These are phyloP conservation scores for Semotilus atromaculatus DNA, from an alignment of 2,797 vertebrate species.

Conservation along the genomic window DNA sequence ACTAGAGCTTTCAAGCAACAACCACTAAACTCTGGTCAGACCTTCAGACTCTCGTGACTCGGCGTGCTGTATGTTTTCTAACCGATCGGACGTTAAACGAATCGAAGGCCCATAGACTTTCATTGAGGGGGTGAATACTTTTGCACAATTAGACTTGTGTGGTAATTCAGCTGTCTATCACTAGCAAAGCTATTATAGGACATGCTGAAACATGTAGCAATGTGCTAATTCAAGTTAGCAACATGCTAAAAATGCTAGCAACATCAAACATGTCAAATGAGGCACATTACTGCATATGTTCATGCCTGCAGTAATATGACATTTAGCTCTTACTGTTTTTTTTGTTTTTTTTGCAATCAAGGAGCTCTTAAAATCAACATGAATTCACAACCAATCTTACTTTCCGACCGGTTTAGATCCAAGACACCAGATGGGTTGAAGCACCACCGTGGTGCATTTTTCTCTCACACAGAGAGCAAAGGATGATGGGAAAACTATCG, in stretches of 20 bases:
- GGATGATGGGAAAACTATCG: constrained; percentile 21
- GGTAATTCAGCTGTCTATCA: neutral
- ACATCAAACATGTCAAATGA: too few relatives aligned
- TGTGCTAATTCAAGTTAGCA: neutral
- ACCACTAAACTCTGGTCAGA: neutral
- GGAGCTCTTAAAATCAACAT: neutral
- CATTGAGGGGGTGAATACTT: neutral
- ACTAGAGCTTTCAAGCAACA: neutral
- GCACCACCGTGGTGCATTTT: neutral
- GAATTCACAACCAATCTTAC: neutral
- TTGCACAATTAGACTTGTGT: neutral
- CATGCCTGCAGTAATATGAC: too few relatives aligned
- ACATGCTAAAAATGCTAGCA: neutral
- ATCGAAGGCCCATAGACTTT: neutral
- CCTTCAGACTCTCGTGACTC: too few relatives aligned
- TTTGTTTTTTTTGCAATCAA: neutral
- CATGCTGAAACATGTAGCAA: neutral
- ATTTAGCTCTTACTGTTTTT: neutral
- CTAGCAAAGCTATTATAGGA: neutral
- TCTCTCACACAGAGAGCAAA: constrained; percentile 14
- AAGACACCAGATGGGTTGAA: neutral
- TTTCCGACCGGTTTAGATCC: neutral
- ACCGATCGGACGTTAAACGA: neutral
- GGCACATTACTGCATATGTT: too few relatives aligned
- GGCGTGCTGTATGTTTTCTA: too few relatives aligned